These are phyloP conservation scores for Pteronotus mesoamericanus DNA, from an alignment of 2,797 vertebrate species.

Conservation along the genomic window DNA sequence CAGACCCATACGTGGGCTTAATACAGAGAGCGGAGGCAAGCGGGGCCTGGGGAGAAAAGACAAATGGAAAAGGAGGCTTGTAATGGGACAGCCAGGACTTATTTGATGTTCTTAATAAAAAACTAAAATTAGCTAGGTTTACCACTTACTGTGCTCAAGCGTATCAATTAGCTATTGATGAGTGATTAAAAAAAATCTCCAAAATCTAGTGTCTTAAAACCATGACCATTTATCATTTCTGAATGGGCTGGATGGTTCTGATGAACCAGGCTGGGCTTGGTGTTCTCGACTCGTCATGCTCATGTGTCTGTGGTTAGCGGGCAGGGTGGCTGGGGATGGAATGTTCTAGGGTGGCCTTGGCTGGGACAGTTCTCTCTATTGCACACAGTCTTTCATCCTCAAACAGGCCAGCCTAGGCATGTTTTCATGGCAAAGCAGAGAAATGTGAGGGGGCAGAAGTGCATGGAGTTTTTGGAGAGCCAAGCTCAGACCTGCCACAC, in stretches of 20 bases:
- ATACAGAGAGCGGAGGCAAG: not conserved
- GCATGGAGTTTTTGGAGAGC: not conserved
- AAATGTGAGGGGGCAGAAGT: fast-evolving
- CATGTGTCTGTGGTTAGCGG: fast-evolving
- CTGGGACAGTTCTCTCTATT: not conserved
- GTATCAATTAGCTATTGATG: not conserved
- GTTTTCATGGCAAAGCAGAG: not conserved
- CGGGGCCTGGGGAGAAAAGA: not conserved
- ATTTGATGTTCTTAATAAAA: not conserved
- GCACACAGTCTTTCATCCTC: not conserved
- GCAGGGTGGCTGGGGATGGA: not conserved
- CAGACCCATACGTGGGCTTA: fast-evolving
- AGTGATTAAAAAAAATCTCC: not conserved
- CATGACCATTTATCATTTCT: not conserved
- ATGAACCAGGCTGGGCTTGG: fast-evolving
- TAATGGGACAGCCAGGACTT: not conserved
- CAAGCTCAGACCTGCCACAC: not conserved
- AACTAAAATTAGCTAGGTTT: not conserved
- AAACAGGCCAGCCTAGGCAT: too few species aligned
- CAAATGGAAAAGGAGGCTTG: too few species aligned
- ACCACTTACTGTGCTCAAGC: not conserved
- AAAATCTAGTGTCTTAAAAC: not conserved
- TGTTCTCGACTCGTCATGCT: not conserved
- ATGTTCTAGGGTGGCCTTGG: too few species aligned
- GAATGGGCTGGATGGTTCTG: not conserved